phyloP scores from a whole-genome alignment of 2,113 vertebrate genomes.

The Rhinichthys klamathensis region DNA sequence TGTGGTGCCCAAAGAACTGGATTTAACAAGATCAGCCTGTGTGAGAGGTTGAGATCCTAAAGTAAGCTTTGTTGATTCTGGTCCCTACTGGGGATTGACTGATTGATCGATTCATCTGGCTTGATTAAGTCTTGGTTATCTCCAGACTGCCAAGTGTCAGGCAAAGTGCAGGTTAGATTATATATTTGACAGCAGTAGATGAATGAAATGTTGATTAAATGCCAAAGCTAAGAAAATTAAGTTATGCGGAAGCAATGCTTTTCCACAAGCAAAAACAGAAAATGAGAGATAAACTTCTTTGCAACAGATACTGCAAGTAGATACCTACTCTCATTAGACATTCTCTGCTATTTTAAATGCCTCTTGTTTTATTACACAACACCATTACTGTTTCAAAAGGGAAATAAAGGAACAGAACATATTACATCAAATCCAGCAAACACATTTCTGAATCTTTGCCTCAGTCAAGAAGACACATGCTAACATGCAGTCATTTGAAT shows the following conservation, averaged over 20 bases:
- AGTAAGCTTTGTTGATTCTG: conserved; percentile 11
- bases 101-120: conserved; percentile 28
- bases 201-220: conserved; percentile 38
- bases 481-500: neutral
- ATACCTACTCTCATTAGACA: conserved; percentile 36
- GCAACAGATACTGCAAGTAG: too few relatives aligned
- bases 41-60: conserved; percentile 10
- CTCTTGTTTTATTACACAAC: conserved; percentile 16
- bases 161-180: neutral
- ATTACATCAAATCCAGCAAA: neutral
- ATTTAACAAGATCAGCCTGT: conserved; percentile 35
- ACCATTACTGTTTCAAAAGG: neutral
- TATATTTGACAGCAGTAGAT: conserved; percentile 33
- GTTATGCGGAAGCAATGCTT: neutral
- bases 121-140: neutral
- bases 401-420: neutral
- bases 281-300: too few relatives aligned
- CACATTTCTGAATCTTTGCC: neutral
- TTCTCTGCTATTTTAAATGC: conserved; percentile 18
- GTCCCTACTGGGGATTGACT: conserved; percentile 20
- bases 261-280: neutral
- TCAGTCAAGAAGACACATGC: neutral
- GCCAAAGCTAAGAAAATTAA: neutral
- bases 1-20: neutral
- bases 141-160: neutral